These are phyloP conservation scores for Mantis religiosa DNA, from an alignment of 2,888 invertebrate species.

Conservation along the genomic window DNA sequence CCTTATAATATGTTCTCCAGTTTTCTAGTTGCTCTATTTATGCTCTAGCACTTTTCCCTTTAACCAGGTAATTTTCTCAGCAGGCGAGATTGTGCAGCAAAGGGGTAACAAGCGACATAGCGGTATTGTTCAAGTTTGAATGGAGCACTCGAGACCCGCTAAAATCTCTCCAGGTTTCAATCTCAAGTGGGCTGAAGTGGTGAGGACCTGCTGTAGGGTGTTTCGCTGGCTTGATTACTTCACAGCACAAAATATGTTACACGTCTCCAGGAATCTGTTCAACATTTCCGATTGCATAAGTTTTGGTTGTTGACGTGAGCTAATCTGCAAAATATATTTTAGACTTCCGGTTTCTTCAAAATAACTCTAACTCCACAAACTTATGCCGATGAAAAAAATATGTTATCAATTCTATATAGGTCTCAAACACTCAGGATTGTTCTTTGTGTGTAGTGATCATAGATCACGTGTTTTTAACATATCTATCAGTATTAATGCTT, in stretches of 20 bases:
- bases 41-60: not conserved
- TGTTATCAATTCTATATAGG: too few relatives aligned
- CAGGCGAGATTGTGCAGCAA: not conserved
- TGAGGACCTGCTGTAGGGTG: not conserved
- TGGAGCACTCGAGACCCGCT: not conserved
- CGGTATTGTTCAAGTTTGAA: constrained; percentile 1
- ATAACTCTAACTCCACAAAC: too few relatives aligned
- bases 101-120: not conserved
- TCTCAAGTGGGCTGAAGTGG: not conserved
- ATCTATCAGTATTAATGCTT: too few relatives aligned
- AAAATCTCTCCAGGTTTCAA: constrained; percentile 6
- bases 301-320: too few relatives aligned
- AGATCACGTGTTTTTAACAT: too few relatives aligned
- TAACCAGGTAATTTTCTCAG: not conserved
- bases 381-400: too few relatives aligned
- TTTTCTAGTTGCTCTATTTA: not conserved
- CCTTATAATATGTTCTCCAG: too few relatives aligned
- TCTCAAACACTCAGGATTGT: too few relatives aligned
- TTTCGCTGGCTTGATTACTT: not conserved
- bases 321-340: too few relatives aligned
- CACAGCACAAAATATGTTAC: not conserved
- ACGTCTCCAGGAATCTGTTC: not conserved
- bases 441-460: too few relatives aligned
- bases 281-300: not conserved
- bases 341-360: too few relatives aligned